Base-by-base conservation (phyloP, 2,888 invertebrate species). In the Drosophila kanekoi region DNA sequence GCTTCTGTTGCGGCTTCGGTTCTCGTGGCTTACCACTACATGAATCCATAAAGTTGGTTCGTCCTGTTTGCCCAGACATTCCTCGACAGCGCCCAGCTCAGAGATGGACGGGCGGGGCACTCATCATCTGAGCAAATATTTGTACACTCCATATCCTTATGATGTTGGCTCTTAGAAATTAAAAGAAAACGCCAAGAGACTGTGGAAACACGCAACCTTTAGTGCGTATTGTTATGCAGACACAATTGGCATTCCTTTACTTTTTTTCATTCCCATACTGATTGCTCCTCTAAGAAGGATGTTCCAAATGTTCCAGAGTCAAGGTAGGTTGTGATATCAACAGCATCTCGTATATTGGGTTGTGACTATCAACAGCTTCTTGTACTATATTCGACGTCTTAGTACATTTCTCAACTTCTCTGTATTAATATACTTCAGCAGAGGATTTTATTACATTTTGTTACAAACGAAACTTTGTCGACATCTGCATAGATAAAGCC, bases 71-170 rank as follows among this genome's bases (percentile, higher is more conserved):
- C 71, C 35, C 65, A 81, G 81, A 77, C 67, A 68, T 52, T 40
- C 40, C 28, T 52, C 74, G 44, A 40, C 10, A 23, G 16, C 10
- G 35, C 3, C 13, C 16, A 28, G 2, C 20, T 45, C 18, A n/a
- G 32, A n/a, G 23, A 3, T 40, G 38, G 52, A 35, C 28, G 43
- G n/a, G 14, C 14, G 51, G 32, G 49, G 28, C 53, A 56, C 49
- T 68, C 71, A 66, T 85, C 63, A 79, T 64, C 49, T 57, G 32
- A n/a, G 49, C 35, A 68, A 79, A 88, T 88, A 88, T 83, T 88
- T 77, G 57, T 52, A 44, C 49, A 37, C 13, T 33, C 13, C 13
- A 16, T 47, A 53, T 37, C 11, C 38, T 28, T 49, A 43, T n/a
- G 23, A 41, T 37, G 9, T 51, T 51, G 49, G 37, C 18, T 33